Conservation (phyloP, 2,797 vertebrate species). For the Acipenser transmontanus region DNA sequence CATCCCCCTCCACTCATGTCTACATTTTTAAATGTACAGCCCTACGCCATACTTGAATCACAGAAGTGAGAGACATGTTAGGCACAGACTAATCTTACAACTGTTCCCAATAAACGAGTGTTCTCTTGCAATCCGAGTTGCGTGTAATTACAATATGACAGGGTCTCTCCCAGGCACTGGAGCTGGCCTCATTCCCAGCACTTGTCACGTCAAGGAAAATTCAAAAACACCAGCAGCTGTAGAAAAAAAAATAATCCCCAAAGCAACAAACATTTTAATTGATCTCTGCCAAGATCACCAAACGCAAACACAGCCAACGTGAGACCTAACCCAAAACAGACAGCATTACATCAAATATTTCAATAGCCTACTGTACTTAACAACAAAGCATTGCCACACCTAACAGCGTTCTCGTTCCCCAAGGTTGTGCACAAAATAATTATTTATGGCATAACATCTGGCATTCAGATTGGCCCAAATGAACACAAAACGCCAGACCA, state of each 20-base stretch:
- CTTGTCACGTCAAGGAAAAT: slow-evolving; percentile 59
- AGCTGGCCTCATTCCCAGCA: slow-evolving; percentile 57
- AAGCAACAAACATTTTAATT: slow-evolving; percentile 41
- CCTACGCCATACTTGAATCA: no score
- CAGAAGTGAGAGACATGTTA: slow-evolving; percentile 15
- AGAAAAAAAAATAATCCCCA: slow-evolving; percentile 33
- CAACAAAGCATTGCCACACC: slow-evolving; percentile 26
- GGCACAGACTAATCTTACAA: slow-evolving; percentile 34
- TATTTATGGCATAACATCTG: slow-evolving; percentile 13
- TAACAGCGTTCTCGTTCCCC: slow-evolving; percentile 33
- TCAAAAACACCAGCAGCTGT: slow-evolving; percentile 35
- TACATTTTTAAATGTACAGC: no score
- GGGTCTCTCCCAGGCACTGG: slow-evolving; percentile 43
- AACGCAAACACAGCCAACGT: slow-evolving; percentile 12
- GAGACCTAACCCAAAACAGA: slow-evolving; percentile 12
- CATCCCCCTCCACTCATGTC: no score
- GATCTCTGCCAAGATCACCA: slow-evolving; percentile 32
- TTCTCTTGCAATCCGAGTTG: slow-evolving; percentile 44
- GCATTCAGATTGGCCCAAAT: background rate
- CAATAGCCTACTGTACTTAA: slow-evolving; percentile 20
- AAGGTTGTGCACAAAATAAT: slow-evolving; percentile 30
- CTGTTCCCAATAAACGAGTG: slow-evolving; percentile 42
- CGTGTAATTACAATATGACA: slow-evolving; percentile 54
- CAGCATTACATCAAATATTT: background rate
- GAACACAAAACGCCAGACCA: no score